Evolutionary conservation across 2,888 invertebrate genomes (phyloP), one percentile per base, ranked within the genome.

Genomic region (Scaptomyza cyrtandrae): DNA sequence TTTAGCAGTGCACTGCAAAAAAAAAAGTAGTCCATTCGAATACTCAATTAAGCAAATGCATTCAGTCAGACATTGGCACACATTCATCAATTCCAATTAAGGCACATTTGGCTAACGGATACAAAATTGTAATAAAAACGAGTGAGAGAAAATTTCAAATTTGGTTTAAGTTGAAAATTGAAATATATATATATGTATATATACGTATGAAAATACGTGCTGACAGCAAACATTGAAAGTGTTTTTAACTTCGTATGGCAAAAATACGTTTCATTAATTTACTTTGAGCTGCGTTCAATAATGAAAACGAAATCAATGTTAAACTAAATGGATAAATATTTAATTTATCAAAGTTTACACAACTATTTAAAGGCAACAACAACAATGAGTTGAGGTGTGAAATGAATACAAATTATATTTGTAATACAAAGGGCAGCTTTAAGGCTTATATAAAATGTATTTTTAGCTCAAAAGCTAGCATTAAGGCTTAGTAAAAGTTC

Each of bases 21-120:
- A 39, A 7, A 3, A 13, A 4, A 4, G 11, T 11, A 37, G n/a
- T 65, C 66, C 75, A 72, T 73, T 80, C 68, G 74, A 75, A 66
- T 70, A 45, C 71, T 61, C 87, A 87, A 87, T 82, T 85, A 82
- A 81, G 66, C 79, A 75, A 86, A 75, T 84, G 85, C 84, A 67
- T 65, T 29, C 29, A 7, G 29, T 4, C 33, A 10, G n/a, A 58
- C 41, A 33, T 3, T 10, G 33, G 10, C 9, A 33, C 10, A 72
- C 70, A 86, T 78, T 66, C 85, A 85, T 82, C 79, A 87, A 87
- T 85, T 80, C 63, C 87, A 84, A 86, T 87, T 87, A 66, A 60
- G 50, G 58, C 49, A 50, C 53, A 59, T 41, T 44, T 65, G 48
- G 33, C 33, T 1, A 41, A 35, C 39, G 50, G 31, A 27, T 16